phyloP scores from a whole-genome alignment of 2,113 vertebrate species.

The Psephotus haematonotus region DNA sequence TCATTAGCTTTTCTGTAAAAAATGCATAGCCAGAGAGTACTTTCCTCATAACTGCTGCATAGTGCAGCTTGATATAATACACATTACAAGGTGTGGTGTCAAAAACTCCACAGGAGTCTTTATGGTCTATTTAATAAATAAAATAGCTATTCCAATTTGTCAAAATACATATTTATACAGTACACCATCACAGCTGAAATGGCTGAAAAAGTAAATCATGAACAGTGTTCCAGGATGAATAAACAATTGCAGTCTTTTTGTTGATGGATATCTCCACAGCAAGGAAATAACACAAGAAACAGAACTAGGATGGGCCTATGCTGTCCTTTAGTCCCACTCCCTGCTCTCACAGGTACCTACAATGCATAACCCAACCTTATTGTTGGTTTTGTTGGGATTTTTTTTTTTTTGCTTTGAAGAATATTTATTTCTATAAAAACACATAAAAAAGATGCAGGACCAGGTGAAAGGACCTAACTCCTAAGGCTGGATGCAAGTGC shows the following conservation, averaged over 20 bases:
- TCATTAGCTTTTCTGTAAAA: conserved; percentile 47
- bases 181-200: background rate
- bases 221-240: background rate
- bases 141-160: conserved; percentile 41
- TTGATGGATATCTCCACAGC: background rate
- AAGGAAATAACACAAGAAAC: background rate
- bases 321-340: background rate
- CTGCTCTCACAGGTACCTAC: background rate
- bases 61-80: conserved; percentile 47
- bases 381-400: background rate
- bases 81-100: conserved; percentile 56
- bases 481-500: background rate
- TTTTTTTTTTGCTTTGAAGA: background rate
- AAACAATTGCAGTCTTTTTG: conserved; percentile 22
- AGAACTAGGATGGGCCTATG: background rate
- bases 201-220: background rate
- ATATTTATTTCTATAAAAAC: background rate
- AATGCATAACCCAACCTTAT: background rate
- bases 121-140: conserved; percentile 60
- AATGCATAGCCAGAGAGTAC: background rate
- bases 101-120: conserved; percentile 30
- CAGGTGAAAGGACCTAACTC: background rate
- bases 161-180: conserved; percentile 49
- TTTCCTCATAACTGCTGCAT: conserved; percentile 25
- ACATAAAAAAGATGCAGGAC: background rate